Evolutionary conservation across 2,888 invertebrate species (phyloP).

Genomic region (Lysandra bellargus): DNA sequence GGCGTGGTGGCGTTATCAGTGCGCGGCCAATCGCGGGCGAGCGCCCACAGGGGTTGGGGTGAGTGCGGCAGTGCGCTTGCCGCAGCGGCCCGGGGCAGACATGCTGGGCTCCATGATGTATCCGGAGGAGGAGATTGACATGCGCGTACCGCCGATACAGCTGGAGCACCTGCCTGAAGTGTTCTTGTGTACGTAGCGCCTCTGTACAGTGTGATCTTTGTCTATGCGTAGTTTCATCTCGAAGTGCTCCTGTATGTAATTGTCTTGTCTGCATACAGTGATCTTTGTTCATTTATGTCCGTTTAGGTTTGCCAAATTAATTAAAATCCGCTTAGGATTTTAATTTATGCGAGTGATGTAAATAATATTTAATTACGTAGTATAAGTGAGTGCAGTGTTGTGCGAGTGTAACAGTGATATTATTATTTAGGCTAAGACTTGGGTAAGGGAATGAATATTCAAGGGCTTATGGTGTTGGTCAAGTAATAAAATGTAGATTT

Average conservation of each 20-base stretch:
- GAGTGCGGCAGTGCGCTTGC: slow-evolving; percentile 70
- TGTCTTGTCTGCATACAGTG: slow-evolving; percentile 23
- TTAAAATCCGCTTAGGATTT: not conserved
- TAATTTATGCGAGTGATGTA: slow-evolving; percentile 10
- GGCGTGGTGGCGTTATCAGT: slow-evolving; percentile 75
- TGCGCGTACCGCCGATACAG: slow-evolving; percentile 87
- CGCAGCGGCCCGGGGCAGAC: slow-evolving; percentile 62
- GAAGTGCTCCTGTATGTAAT: slow-evolving; percentile 86
- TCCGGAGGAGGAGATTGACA: slow-evolving; percentile 72
- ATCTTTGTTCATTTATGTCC: not conserved
- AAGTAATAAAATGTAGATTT: not conserved
- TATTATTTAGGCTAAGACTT: not conserved
- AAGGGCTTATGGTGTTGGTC: slow-evolving; percentile 18
- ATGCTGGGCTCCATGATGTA: slow-evolving; percentile 80
- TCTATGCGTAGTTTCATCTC: not conserved
- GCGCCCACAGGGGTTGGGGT: slow-evolving; percentile 68
- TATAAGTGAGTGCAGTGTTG: slow-evolving; percentile 40
- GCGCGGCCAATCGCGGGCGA: slow-evolving; percentile 62
- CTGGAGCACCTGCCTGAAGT: slow-evolving; percentile 87
- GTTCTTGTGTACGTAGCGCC: slow-evolving; percentile 83
- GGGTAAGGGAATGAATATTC: slow-evolving; percentile 15
- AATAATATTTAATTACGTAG: no score
- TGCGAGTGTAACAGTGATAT: slow-evolving; percentile 27
- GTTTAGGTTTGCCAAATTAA: not conserved
- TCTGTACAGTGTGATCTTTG: not conserved